These are phyloP conservation scores for Thalassaphorura encarpata DNA, from an alignment of 1,140 invertebrate genomes.

Conservation along the genomic window DNA sequence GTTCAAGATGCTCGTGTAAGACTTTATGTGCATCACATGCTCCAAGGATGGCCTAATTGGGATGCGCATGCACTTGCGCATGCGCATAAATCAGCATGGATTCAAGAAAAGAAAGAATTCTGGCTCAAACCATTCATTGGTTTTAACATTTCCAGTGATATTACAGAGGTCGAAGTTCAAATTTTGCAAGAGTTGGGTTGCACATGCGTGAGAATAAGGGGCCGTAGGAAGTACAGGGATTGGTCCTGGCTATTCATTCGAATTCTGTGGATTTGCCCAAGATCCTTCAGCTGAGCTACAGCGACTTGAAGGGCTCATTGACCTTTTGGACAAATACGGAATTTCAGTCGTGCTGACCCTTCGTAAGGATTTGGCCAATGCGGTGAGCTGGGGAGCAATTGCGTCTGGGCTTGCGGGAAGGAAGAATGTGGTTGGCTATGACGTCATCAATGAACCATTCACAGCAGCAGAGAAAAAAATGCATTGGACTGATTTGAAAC, in stretches of 20 bases:
- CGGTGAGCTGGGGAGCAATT: conserved; percentile 6
- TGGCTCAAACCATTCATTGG: conserved; percentile 13
- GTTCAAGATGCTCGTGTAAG: conserved; percentile 16
- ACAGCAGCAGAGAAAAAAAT: conserved; percentile 3
- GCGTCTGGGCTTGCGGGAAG: not conserved
- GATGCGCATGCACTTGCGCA: not conserved
- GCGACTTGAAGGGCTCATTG: not conserved
- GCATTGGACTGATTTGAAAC: conserved; percentile 1
- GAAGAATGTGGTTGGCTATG: conserved; percentile 10
- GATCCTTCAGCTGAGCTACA: not conserved
- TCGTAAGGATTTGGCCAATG: not conserved
- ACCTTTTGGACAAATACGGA: not conserved
- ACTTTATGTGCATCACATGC: conserved; percentile 23
- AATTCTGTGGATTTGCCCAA: not conserved
- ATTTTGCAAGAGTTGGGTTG: no score
- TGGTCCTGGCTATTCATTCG: conserved; percentile 1
- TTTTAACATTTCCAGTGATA: conserved; percentile 14
- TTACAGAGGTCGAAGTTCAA: no score
- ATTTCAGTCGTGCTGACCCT: conserved; percentile 14
- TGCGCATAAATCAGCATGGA: not conserved
- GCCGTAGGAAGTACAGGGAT: no score
- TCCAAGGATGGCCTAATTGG: conserved; percentile 20
- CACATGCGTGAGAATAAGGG: no score
- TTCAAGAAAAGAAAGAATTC: conserved; percentile 1
- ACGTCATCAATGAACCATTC: conserved; percentile 23